Evolutionary conservation across 2,797 vertebrate species (phyloP), one percentile per base, ranked within the genome.

Genomic region (Smutsia gigantea): DNA sequence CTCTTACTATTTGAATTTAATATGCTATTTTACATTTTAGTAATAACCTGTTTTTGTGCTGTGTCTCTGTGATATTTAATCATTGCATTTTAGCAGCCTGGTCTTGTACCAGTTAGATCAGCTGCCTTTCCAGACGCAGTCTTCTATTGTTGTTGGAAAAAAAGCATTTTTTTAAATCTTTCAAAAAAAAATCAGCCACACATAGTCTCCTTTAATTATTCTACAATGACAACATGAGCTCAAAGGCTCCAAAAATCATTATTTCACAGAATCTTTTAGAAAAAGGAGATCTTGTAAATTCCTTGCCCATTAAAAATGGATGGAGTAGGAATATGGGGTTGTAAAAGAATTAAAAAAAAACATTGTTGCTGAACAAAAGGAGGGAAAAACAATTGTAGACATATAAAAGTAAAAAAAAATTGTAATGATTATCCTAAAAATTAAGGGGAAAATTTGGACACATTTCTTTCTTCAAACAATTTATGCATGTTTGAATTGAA

Each of bases 1-100:
- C n/a, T 84, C 61, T 88, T 82, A 64, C 8, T 93, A 49, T 94
- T 93, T 92, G 93, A 95, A 95, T 94, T 90, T 95, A 84, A 95
- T 61, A 79, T 86, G n/a, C 21, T 72, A 42, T 90, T 91, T 96
- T 97, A 46, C 37, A 90, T 92, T 90, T 95, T 85, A 88, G 51
- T 94, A 93, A 87, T 61, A 46, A 64, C 68, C 27, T 83, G 87
- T 25, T 82, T 97, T 95, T 89, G 57, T 90, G 21, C 90, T n/a
- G 31, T 75, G 69, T 55, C 46, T 94, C 61, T 95, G 83, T 68
- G 27, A 83, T 87, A 95, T 37, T 94, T 93, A 95, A 95, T 9
- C 29, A 63, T 82, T 88, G 31, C 19, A 71, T 92, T 94, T 97
- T 55, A 93, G n/a, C 19, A 89, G 53, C 9, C 42, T 68, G 12